Evolutionary conservation across 1,140 invertebrate species (phyloP).

Genomic region (Condylostylus longicornis): DNA sequence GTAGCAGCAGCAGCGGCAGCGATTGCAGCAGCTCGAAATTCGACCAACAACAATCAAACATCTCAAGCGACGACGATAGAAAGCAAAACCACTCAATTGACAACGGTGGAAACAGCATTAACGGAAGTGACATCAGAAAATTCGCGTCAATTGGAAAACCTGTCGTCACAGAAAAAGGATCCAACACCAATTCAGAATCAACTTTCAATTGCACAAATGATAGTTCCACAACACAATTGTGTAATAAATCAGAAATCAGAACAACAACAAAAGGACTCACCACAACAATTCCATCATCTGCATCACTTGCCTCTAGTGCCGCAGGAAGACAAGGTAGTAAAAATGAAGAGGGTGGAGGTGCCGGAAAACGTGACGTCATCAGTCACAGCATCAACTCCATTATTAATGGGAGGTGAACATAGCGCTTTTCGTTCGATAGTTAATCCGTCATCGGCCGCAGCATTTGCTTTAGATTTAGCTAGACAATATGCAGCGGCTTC

Average conservation of each 20-base stretch:
- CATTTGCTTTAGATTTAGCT: conserved; percentile 35
- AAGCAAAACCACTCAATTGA: conserved; percentile 7
- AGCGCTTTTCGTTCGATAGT: conserved; percentile 62
- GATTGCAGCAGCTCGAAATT: conserved; percentile 8
- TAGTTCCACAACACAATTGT: background rate
- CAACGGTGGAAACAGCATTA: conserved; percentile 17
- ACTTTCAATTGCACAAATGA: conserved; percentile 3
- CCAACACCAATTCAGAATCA: conserved; percentile 21
- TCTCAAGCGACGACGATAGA: conserved; percentile 4
- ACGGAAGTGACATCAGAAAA: conserved; percentile 18
- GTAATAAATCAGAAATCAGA: background rate
- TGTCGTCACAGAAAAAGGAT: conserved; percentile 12
- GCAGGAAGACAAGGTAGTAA: conserved; percentile 1
- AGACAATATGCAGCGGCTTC: conserved; percentile 34
- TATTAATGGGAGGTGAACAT: conserved; percentile 69
- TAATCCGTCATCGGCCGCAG: conserved; percentile 29
- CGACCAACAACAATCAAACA: conserved; percentile 9
- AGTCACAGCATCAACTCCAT: conserved; percentile 34
- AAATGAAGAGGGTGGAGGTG: conserved; percentile 3
- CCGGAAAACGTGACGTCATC: conserved; percentile 21
- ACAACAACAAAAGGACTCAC: background rate
- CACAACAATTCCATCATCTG: conserved; percentile 13
- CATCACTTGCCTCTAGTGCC: conserved; percentile 12
- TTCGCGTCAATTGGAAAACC: conserved; percentile 15
- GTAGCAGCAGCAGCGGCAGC: conserved; percentile 1